Evolutionary conservation across 2,113 vertebrate genomes (phyloP), one percentile per base, ranked within the genome.

Genomic region (Bos indicus): DNA sequence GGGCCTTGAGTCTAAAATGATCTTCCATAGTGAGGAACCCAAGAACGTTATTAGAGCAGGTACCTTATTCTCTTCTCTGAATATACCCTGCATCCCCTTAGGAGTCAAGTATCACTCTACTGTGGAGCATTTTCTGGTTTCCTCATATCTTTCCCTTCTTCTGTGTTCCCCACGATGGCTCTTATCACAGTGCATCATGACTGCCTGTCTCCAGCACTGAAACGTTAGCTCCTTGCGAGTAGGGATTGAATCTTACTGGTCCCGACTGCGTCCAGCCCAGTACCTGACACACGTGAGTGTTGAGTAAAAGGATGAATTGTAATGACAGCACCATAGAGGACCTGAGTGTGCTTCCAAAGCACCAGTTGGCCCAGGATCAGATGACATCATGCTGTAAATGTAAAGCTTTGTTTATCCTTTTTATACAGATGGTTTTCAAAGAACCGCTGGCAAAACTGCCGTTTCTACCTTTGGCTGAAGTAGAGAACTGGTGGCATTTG

Each of bases 141-240:
- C 81, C 13, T 13, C 5, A 1, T 7, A 10, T 3, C 46, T 40
- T 10, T 46, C 88, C 64, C 80, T 81, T 19, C 56, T 59, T 36
- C 74, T 15, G 1, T 48, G 60, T 40, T 30, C 40, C 16, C 46
- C 10, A 5, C 13, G 2, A 30, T 3, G 14, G 59, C 26, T 64
- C 25, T 16, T 28, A 43, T 4, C 12, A 60, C 14, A 5, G 11
- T 0, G 40, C 15, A 14, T 40, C 13, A 6, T 1, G 15, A 67
- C 59, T 5, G 21, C 23, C 78, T 46, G 28, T 74, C 46, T 67
- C 33, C 14, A 19, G n/a, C 56, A 43, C 10, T 12, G 43, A 33
- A 30, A 23, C 0, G 5, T 48, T 21, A 25, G 33, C 43, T 60
- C 25, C 62, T 14, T 82, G 56, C 0, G 12, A 81, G 57, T 57